These are phyloP conservation scores for Caradrina kadenii DNA, from an alignment of 2,888 invertebrate genomes.

Conservation along the genomic window DNA sequence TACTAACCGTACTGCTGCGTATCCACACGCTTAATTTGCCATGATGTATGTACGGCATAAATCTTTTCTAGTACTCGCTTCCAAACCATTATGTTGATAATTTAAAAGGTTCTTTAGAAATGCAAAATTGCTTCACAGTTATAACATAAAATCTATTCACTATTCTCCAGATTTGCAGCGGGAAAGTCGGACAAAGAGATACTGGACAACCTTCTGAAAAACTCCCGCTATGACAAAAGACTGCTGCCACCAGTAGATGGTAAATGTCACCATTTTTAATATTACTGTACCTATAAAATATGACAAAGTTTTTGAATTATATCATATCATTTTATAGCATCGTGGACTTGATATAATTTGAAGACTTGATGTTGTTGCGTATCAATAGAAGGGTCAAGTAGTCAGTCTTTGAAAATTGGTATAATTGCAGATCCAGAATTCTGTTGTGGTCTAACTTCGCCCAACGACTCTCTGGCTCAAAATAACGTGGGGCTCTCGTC, in stretches of 20 bases:
- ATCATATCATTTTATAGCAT: slow-evolving; percentile 21
- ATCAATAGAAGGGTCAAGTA: slow-evolving; percentile 33
- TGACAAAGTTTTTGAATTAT: slow-evolving; percentile 42
- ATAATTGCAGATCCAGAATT: slow-evolving; percentile 96
- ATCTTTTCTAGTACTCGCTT: slow-evolving; percentile 57
- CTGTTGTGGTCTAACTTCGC: slow-evolving; percentile 96
- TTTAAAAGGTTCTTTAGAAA: slow-evolving; percentile 53
- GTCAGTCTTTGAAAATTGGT: slow-evolving; percentile 71
- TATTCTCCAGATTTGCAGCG: slow-evolving; percentile 94
- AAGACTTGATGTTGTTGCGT: slow-evolving; percentile 27
- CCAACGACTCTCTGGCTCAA: slow-evolving; percentile 93
- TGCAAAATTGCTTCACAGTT: slow-evolving; percentile 48
- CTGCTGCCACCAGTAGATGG: slow-evolving; percentile 97
- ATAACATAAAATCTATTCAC: slow-evolving; percentile 43
- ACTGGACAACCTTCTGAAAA: slow-evolving; percentile 96
- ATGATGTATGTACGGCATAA: slow-evolving; percentile 72
- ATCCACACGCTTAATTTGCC: slow-evolving; percentile 75
- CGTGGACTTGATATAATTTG: slow-evolving; percentile 40
- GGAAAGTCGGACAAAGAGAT: slow-evolving; percentile 98
- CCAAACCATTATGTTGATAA: slow-evolving; percentile 58
- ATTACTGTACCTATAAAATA: background rate
- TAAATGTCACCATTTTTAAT: slow-evolving; percentile 77
- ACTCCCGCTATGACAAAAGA: slow-evolving; percentile 97
- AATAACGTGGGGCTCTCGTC: slow-evolving; percentile 89
- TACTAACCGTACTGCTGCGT: slow-evolving; percentile 68